A percentile compares a stretch with the other conserved stretches of the same genome.
phyloP scores from a whole-genome alignment of 1,140 invertebrate genomes.

The Magallana ariakensis region DNA sequence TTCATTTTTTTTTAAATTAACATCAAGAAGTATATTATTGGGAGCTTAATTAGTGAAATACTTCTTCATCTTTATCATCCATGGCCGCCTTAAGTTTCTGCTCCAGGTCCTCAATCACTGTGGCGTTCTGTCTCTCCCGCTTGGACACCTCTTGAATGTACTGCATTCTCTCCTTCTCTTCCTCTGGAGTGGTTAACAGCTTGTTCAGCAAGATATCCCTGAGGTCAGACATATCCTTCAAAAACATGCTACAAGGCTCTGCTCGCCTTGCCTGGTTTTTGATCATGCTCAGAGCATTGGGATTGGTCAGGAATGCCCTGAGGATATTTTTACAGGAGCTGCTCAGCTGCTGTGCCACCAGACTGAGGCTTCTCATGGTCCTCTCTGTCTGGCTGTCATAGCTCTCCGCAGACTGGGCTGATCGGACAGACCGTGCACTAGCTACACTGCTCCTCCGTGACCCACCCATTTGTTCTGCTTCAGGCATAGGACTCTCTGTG shows the following conservation, averaged over 20 bases:
- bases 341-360: slow-evolving; percentile 74
- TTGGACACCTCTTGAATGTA: slow-evolving; percentile 75
- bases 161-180: slow-evolving; percentile 75
- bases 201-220: slow-evolving; percentile 75
- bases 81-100: slow-evolving; percentile 73
- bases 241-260: slow-evolving; percentile 58
- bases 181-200: slow-evolving; percentile 77
- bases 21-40: too few species aligned
- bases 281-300: slow-evolving; percentile 70
- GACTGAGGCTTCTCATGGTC: slow-evolving; percentile 68
- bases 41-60: slow-evolving; percentile 46
- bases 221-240: slow-evolving; percentile 72
- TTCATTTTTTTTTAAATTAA: too few species aligned
- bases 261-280: slow-evolving; percentile 45
- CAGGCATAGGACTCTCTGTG: slow-evolving; percentile 28
- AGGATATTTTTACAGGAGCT: slow-evolving; percentile 77
- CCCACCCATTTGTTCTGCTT: slow-evolving; percentile 13
- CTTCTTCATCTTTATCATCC: slow-evolving; percentile 78
- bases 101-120: slow-evolving; percentile 76
- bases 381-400: slow-evolving; percentile 69
- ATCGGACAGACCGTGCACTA: slow-evolving; percentile 46
- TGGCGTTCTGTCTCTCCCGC: slow-evolving; percentile 74
- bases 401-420: slow-evolving; percentile 57
- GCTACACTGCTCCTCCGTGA: slow-evolving; percentile 58
- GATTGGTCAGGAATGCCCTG: slow-evolving; percentile 72